These are phyloP conservation scores for Lapara coniferarum DNA, from an alignment of 2,888 invertebrate genomes.

Conservation along the genomic window DNA sequence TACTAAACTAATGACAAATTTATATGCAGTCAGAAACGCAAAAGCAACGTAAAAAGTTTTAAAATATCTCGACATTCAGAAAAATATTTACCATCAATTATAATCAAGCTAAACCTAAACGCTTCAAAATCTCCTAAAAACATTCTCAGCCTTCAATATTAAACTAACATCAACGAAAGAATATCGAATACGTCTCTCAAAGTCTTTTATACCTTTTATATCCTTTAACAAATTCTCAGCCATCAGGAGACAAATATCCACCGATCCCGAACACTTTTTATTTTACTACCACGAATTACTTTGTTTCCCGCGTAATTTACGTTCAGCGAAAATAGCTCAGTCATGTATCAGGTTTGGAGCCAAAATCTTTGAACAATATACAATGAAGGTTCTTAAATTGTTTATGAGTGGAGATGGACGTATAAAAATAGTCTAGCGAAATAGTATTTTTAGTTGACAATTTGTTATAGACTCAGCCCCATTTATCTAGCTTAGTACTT, in stretches of 20 bases:
- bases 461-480: no score
- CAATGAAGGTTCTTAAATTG: not conserved
- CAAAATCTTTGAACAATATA: conserved; percentile 12
- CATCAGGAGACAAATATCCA: conserved; percentile 19
- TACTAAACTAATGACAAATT: no score
- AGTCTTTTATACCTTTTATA: conserved; percentile 8
- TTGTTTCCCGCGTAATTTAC: conserved; percentile 16
- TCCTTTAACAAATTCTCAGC: conserved; percentile 20
- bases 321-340: not conserved
- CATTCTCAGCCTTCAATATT: not conserved
- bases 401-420: not conserved
- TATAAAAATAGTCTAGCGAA: not conserved
- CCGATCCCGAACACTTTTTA: conserved; percentile 13
- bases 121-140: not conserved
- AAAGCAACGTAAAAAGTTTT: no score
- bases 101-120: not conserved
- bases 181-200: not conserved
- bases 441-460: not conserved
- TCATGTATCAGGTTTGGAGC: conserved; percentile 8
- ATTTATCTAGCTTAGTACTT: no score
- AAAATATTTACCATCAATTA: not conserved
- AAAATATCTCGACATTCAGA: not conserved
- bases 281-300: conserved; percentile 20
- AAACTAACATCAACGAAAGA: not conserved
- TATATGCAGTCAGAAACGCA: no score